Conservation (phyloP, 2,113 vertebrate genomes). For the Pongo abelii region DNA sequence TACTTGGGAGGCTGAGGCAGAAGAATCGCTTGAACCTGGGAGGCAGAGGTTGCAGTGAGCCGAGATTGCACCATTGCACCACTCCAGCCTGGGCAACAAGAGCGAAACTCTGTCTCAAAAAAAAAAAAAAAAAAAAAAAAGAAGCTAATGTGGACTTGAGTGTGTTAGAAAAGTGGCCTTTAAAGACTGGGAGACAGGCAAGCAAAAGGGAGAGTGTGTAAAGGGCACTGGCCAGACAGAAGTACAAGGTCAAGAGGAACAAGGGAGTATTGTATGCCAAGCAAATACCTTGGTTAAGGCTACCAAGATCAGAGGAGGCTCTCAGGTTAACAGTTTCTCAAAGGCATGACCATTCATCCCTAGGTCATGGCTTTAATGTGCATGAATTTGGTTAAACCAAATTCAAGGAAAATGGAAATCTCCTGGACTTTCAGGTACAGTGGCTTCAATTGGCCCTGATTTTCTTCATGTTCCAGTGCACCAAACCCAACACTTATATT, state of each 20-base stretch:
- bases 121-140: neutral
- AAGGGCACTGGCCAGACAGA: neutral
- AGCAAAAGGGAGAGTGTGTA: neutral
- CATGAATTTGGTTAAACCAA: neutral
- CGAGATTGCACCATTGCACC: no score
- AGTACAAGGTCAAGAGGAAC: no score
- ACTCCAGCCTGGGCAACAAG: no score
- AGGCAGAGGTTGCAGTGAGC: no score
- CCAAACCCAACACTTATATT: neutral
- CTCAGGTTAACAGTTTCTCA: neutral
- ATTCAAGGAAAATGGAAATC: neutral
- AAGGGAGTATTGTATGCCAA: neutral
- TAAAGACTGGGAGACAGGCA: neutral
- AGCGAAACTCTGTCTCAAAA: no score
- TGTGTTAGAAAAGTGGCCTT: neutral
- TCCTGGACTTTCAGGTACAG: neutral
- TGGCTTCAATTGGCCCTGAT: accelerated
- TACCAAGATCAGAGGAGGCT: neutral
- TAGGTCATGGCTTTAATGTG: no score
- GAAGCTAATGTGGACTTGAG: neutral
- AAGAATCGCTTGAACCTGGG: no score
- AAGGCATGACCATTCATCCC: neutral
- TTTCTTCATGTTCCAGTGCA: neutral
- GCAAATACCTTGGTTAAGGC: neutral
- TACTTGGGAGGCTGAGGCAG: no score